phyloP scores from a whole-genome alignment of 2,888 invertebrate genomes.

The Cordilura impudica region DNA sequence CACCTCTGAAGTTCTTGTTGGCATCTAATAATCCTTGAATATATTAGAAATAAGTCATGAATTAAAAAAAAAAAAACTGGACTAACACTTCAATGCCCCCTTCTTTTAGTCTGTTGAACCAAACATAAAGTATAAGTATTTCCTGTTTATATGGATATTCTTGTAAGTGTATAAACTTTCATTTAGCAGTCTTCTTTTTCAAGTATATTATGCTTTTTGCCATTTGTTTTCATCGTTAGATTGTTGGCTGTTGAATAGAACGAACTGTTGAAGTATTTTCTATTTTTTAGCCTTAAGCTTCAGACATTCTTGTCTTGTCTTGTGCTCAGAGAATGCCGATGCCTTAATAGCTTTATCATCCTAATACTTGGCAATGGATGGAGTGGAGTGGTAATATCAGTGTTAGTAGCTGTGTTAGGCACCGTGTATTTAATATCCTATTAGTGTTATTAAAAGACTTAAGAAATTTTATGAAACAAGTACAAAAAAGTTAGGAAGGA shows the following conservation, averaged over 20 bases:
- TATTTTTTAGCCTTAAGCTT: slow-evolving; percentile 35
- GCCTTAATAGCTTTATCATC: slow-evolving; percentile 47
- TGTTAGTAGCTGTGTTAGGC: slow-evolving; percentile 8
- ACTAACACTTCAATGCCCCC: not conserved
- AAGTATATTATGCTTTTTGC: not conserved
- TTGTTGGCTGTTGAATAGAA: not conserved
- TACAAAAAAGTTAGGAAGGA: not conserved
- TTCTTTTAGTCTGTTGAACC: not conserved
- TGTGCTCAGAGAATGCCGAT: slow-evolving; percentile 3
- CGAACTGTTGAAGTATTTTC: slow-evolving; percentile 30
- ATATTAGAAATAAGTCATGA: not conserved
- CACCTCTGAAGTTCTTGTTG: no score
- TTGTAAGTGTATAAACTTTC: slow-evolving; percentile 3
- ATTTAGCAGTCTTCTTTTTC: not conserved
- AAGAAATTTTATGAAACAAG: slow-evolving; percentile 6
- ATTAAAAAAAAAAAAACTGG: not conserved
- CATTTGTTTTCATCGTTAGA: not conserved
- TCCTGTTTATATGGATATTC: not conserved
- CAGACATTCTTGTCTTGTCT: not conserved
- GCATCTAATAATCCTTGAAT: no score
- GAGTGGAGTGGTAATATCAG: slow-evolving; percentile 2
- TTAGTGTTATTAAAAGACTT: slow-evolving; percentile 51
- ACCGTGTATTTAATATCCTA: slow-evolving; percentile 52
- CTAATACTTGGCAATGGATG: not conserved
- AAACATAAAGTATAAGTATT: not conserved